Evolutionary conservation across 2,113 vertebrate species (phyloP), one percentile per base, ranked within the genome.

Genomic region (Eulemur rufifrons): DNA sequence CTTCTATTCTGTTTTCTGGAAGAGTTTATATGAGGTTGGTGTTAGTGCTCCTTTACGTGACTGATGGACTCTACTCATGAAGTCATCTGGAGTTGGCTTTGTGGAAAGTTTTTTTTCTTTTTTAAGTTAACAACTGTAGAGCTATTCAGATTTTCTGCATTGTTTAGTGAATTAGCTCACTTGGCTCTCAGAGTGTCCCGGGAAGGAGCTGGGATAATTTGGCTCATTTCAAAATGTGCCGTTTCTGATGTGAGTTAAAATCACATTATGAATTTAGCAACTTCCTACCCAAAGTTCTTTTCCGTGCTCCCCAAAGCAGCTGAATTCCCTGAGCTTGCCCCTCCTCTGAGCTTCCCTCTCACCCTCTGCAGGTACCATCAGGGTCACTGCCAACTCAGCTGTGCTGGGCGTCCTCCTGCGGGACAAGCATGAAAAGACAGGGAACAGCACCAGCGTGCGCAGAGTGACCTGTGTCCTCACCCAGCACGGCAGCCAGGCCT

Each of bases 361-460:
- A 34, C 61, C 47, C 64, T 32, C 97, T 94, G 29, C 97, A 99
- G 99, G 99, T 86, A 97, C 98, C 91, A 56, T 99, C 90, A 98
- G 45, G 34, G 95, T 99, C 50, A 96, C 95, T 66, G 96, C 98
- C 25, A 98, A 98, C 94, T 96, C 98, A 32, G 92, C 93, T 0
- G 15, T 98, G 29, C 99, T 99, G 94, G 98, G 98, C 17, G n/a
- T 99, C 73, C 98, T 98, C 34, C 96, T 99, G 59, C 98, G 95
- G 86, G 99, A 98, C 94, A 98, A 98, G 81, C 97, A 96, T 0
- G 56, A 81, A 47, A 94, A 95, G 12, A 95, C 97, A 86, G 95
- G 96, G 83, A 98, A 97, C 12, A 17, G 68, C 74, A 66, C 37
- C 56, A 95, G 81, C 0, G 0, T 90, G 6, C 96, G 71, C 91